Evolutionary conservation across 2,113 vertebrate species (phyloP), one percentile per base, ranked within the genome.

Genomic region (Pycnonotus jocosus): DNA sequence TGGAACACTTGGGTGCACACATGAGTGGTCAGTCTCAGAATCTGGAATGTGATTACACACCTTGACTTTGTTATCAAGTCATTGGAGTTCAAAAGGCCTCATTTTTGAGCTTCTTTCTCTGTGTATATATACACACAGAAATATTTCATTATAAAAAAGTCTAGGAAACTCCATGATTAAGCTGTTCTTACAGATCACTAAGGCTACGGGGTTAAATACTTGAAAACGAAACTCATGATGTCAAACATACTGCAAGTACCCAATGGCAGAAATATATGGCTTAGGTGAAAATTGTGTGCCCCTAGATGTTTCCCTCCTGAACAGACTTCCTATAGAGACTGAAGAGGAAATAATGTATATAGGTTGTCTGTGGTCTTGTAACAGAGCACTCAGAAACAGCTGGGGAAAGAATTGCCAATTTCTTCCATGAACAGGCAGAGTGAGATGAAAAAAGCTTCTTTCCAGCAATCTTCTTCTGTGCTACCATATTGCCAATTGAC

Each of bases 121-220:
- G 7, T 40, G 4, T 31, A 4, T 15, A 4, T 19, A 19, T 7
- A 13, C 7, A 47, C 25, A 45, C 4, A 24, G 5, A 64, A 1
- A 70, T 65, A 31, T 58, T 88, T 78, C 11, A 33, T 82, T 68
- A 51, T 19, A 15, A 47, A 62, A 83, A 79, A 6, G 16, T 79
- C 38, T 60, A 42, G 31, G 40, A 80, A 79, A 76, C 79, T 58
- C 70, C 27, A 28, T 21, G 37, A 24, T 33, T 12, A 45, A 50
- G 35, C 48, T 94, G 22, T 50, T 94, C 38, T 71, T 62, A 79
- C 30, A 72, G 31, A 53, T 72, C 10, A 16, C 40, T 51, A n/a
- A 37, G 31, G 45, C 54, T 77, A 10, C 0, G 0, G 27, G 61
- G 30, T 71, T 65, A 76, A 85, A 79, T 54, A 56, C 7, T 31